Evolutionary conservation across 2,113 vertebrate genomes (phyloP).

Genomic region (Leptodactylus fuscus): DNA sequence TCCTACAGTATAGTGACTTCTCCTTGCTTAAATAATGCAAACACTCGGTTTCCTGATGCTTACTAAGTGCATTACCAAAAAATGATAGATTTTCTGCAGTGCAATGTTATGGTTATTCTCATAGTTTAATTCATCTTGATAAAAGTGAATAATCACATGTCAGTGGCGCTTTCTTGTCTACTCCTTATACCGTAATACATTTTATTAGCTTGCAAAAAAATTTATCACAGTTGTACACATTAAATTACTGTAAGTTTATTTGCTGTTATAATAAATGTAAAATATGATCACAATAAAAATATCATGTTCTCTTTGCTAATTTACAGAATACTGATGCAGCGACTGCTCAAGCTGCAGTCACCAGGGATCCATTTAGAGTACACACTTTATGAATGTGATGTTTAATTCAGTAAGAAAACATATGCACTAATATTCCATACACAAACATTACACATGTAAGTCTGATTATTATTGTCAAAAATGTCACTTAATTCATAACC

Average conservation of each 20-base stretch:
- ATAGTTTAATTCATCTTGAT: conserved; percentile 3
- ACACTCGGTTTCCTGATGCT: background rate
- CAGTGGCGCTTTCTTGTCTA: background rate
- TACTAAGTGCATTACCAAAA: background rate
- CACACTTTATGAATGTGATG: background rate
- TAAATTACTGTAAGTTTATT: background rate
- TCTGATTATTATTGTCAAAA: background rate
- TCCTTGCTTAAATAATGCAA: background rate
- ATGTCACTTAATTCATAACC: too few species aligned
- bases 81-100: background rate
- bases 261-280: background rate
- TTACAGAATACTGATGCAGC: background rate
- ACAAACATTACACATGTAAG: background rate
- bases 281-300: background rate
- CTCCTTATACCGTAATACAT: background rate
- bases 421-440: background rate
- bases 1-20: background rate
- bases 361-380: background rate
- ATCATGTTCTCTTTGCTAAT: background rate
- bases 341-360: background rate
- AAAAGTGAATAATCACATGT: conserved; percentile 16
- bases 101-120: background rate
- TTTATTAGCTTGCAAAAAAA: background rate
- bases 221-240: background rate
- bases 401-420: background rate